Conservation (phyloP, 1,140 invertebrate species). For the Battus philenor region DNA sequence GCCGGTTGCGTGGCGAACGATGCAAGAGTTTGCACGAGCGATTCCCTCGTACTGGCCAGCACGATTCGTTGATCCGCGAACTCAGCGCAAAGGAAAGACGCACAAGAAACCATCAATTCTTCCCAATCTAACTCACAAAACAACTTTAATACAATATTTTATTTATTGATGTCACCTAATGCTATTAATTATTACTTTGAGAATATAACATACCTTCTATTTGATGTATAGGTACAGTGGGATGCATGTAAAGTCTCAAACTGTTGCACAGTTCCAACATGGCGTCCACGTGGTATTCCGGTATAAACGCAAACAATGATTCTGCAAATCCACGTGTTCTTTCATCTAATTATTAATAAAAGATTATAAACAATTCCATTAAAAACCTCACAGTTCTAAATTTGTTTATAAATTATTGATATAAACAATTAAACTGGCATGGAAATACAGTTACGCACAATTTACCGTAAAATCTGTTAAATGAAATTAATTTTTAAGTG, state of each 20-base stretch:
- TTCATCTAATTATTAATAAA: too few relatives aligned
- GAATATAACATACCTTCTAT: background rate
- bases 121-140: conserved; percentile 49
- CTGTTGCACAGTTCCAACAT: conserved; percentile 80
- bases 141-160: background rate
- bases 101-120: conserved; percentile 79
- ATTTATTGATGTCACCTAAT: too few relatives aligned
- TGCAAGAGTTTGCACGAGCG: conserved; percentile 84
- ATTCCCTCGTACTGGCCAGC: conserved; percentile 85
- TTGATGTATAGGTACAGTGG: conserved; percentile 77
- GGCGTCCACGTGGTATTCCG: conserved; percentile 88
- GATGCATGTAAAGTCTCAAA: conserved; percentile 80
- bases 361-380: too few relatives aligned
- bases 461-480: too few relatives aligned
- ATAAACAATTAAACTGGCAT: conserved; percentile 1
- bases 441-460: too few relatives aligned
- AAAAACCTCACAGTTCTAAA: too few relatives aligned
- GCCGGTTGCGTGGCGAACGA: conserved; percentile 62
- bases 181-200: too few relatives aligned
- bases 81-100: conserved; percentile 84
- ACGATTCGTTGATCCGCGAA: conserved; percentile 86
- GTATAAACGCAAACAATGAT: conserved; percentile 86
- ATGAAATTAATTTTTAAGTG: too few relatives aligned
- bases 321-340: conserved; percentile 64
- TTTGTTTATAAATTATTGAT: background rate